phyloP scores from a whole-genome alignment of 2,113 vertebrate genomes.

The Daubentonia madagascariensis region DNA sequence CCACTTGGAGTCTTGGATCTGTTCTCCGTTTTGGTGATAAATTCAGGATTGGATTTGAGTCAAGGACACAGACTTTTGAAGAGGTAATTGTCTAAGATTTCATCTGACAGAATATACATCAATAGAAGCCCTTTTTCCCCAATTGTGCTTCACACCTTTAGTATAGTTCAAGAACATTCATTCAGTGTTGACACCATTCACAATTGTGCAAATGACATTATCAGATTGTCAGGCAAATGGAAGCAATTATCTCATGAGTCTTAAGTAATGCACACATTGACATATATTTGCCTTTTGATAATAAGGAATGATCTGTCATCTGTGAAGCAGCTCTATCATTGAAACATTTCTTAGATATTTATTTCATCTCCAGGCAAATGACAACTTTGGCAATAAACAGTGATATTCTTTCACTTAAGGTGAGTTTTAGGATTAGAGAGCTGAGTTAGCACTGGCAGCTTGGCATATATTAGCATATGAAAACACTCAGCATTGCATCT shows the following conservation, averaged over 20 bases:
- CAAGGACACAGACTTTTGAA: not conserved
- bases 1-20: not conserved
- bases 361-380: slow-evolving; percentile 52
- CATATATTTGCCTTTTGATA: slow-evolving; percentile 71
- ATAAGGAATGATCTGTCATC: slow-evolving; percentile 63
- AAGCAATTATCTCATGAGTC: slow-evolving; percentile 66
- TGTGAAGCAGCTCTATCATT: slow-evolving; percentile 44
- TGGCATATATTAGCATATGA: slow-evolving; percentile 74
- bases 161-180: slow-evolving; percentile 54
- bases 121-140: not conserved
- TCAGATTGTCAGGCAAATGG: slow-evolving; percentile 66
- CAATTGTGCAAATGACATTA: slow-evolving; percentile 71
- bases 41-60: not conserved
- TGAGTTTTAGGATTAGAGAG: slow-evolving; percentile 52
- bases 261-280: slow-evolving; percentile 57
- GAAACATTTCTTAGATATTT: slow-evolving; percentile 59
- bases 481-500: slow-evolving; percentile 65
- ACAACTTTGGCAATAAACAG: slow-evolving; percentile 59
- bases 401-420: slow-evolving; percentile 56
- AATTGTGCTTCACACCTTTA: slow-evolving; percentile 44
- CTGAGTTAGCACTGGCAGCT: slow-evolving; percentile 58
- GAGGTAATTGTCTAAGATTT: not conserved
- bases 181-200: slow-evolving; percentile 56
- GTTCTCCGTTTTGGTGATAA: not conserved
- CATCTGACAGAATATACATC: not conserved